Conservation (phyloP, 1,140 invertebrate genomes). For the Leptinotarsa defecta region DNA sequence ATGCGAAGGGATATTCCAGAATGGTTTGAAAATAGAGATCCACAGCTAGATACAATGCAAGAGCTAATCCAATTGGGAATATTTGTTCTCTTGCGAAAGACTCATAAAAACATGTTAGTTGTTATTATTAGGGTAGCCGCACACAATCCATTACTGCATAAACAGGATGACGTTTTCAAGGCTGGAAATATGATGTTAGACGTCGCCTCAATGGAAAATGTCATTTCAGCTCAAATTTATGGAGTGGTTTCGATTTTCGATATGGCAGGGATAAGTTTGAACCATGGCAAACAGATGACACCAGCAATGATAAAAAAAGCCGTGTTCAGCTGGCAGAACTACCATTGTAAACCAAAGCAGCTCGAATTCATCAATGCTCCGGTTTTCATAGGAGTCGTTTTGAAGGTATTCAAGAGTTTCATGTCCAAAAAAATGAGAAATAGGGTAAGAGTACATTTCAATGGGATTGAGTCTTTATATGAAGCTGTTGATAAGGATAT, state of each 20-base stretch:
- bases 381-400: conserved; percentile 67
- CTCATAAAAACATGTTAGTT: conserved; percentile 59
- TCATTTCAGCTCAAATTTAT: conserved; percentile 60
- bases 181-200: conserved; percentile 64
- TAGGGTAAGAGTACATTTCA: conserved; percentile 61
- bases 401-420: conserved; percentile 72
- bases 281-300: conserved; percentile 65
- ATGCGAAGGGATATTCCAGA: conserved; percentile 61
- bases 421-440: conserved; percentile 53
- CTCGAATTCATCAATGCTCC: conserved; percentile 76
- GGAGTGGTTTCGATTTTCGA: conserved; percentile 68
- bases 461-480: conserved; percentile 54
- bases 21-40: conserved; percentile 68
- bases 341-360: conserved; percentile 71
- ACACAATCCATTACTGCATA: conserved; percentile 63
- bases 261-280: conserved; percentile 61
- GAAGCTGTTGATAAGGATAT: conserved; percentile 58
- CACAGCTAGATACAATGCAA: conserved; percentile 61
- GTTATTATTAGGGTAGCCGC: conserved; percentile 63
- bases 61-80: conserved; percentile 64
- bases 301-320: conserved; percentile 63
- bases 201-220: conserved; percentile 58
- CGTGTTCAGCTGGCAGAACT: conserved; percentile 71
- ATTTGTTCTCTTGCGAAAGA: conserved; percentile 62
- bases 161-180: conserved; percentile 65